Conservation (phyloP, 2,113 vertebrate genomes). For the Pterocles orientalis region DNA sequence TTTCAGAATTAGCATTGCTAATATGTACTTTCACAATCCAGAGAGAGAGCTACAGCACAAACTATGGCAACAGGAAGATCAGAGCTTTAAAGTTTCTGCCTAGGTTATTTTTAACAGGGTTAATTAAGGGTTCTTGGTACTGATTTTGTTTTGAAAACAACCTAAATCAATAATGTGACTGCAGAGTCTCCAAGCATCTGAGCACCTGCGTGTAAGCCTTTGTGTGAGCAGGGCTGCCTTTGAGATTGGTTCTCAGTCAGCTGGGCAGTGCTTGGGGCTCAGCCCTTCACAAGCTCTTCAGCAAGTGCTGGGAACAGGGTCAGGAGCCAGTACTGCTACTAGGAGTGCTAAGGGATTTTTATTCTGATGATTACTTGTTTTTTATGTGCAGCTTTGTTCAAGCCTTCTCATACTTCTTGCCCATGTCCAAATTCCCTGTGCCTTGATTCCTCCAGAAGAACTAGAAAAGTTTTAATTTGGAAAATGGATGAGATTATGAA, state of each 20-base stretch:
- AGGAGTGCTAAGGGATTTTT: not conserved
- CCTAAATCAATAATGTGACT: not conserved
- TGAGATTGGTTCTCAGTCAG: not conserved
- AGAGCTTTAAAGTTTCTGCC: not conserved
- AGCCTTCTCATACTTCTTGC: not conserved
- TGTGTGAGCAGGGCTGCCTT: not conserved
- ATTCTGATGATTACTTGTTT: not conserved
- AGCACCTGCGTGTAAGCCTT: accelerated
- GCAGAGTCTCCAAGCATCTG: not conserved
- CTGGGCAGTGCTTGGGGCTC: not conserved
- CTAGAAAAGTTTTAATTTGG: not conserved
- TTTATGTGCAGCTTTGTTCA: not conserved
- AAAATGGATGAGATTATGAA: not conserved
- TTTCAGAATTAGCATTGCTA: not conserved
- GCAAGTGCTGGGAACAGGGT: not conserved
- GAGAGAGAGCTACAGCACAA: not conserved
- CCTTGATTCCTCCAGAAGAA: not conserved
- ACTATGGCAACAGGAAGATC: not conserved
- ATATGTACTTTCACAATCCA: not conserved
- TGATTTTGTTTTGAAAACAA: not conserved
- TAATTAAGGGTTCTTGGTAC: not conserved
- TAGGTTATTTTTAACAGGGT: not conserved
- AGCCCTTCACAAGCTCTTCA: not conserved
- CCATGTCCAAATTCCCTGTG: not conserved
- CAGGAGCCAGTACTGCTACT: not conserved